Evolutionary conservation across 2,113 vertebrate species (phyloP), one percentile per base, ranked within the genome.

Genomic region (Procavia capensis): DNA sequence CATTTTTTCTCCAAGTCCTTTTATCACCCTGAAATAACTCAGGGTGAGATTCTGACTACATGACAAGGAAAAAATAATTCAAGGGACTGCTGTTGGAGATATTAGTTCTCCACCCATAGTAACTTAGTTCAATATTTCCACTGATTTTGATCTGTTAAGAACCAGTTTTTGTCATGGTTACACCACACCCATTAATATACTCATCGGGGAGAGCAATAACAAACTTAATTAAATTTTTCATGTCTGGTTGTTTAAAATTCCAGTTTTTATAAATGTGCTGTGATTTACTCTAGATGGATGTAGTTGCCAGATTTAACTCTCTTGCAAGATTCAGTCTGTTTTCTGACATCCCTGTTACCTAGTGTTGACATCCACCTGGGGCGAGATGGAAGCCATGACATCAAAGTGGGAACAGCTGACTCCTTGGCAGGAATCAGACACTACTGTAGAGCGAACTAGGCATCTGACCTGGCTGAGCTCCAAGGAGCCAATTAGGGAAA

Each of bases 211-310:
- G n/a, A 93, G 74, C 50, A 96, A 81, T 83, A 91, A 86, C 50
- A 94, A 94, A 82, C 16, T 63, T 89, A 43, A 88, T 88, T 90
- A 76, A 74, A 34, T 19, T 50, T 78, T 79, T 84, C 79, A 47
- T 85, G 29, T 74, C 50, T 68, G n/a, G 66, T 84, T 90, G 63
- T 83, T 83, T 82, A 92, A 95, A 97, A 94, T 94, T 64, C 85
- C 7, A 76, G 16, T 78, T 86, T 91, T 90, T 63, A 88, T 74
- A 57, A 78, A 72, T 36, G 14, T 4, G 59, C 34, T 83, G 5
- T 82, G 45, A 66, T 94, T 0, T 24, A 66, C n/a, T 80, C n/a
- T 19, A 66, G 72, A 91, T 88, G 16, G 54, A 11, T 7, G 76
- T 80, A 45, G 57, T 27, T 50, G 68, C 20, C 2, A 87, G 88